phyloP scores from a whole-genome alignment of 2,797 vertebrate genomes.

The Simalia tracyae region DNA sequence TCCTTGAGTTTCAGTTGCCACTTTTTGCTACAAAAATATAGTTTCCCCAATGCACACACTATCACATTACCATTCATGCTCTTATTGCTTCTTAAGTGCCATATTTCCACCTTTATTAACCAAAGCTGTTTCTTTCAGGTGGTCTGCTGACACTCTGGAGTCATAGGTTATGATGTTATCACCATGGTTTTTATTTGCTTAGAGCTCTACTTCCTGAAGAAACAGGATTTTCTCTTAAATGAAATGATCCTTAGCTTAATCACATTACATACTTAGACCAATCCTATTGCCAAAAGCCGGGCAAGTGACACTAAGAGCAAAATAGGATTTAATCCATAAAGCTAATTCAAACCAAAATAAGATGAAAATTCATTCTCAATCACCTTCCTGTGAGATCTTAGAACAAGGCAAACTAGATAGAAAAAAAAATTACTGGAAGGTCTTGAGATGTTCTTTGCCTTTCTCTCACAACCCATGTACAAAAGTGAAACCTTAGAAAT shows the following conservation, averaged over 20 bases:
- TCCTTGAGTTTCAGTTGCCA: neutral
- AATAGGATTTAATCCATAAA: slow-evolving; percentile 20
- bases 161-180: neutral
- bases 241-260: slow-evolving; percentile 16
- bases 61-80: neutral
- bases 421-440: neutral
- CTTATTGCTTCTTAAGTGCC: neutral
- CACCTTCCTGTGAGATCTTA: neutral
- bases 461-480: neutral
- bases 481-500: neutral
- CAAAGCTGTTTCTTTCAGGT: neutral
- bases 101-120: neutral
- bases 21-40: neutral
- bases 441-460: neutral
- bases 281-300: slow-evolving; percentile 8
- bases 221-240: slow-evolving; percentile 26
- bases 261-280: slow-evolving; percentile 1
- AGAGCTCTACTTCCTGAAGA: slow-evolving; percentile 17
- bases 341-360: neutral
- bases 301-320: neutral
- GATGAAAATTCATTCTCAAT: slow-evolving; percentile 2
- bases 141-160: neutral
- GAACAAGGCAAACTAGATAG: neutral
- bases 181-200: neutral
- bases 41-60: neutral